Base-by-base conservation (phyloP, 2,888 invertebrate species). In the Pterobdella sp. region DNA sequence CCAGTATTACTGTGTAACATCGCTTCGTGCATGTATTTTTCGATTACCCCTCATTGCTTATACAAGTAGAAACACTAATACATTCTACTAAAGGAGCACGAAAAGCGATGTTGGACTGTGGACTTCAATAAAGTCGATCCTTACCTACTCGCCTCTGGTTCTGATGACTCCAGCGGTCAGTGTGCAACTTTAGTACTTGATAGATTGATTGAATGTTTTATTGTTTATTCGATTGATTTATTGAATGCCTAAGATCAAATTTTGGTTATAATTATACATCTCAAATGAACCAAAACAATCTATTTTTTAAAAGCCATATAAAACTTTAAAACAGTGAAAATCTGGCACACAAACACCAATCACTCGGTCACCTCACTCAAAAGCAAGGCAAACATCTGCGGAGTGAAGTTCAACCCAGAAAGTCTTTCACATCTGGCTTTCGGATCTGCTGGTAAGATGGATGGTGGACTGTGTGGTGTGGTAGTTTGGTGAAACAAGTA, bases 101-200 rank as follows among this genome's bases (percentile, higher is more conserved):
- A 94, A 84, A 94, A 94, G 83, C 87, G 94, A 65, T 93, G 93
- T 83, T 95, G 95, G 94, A 92, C 92, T 78, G 94, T 95, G 52
- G 93, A 94, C 85, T 95, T 94, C 85, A 94, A 93, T 84, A 88
- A 90, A 78, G 90, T 92, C 35, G 94, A 95, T 83, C 92, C 93
- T 22, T 88, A 92, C 34, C 85, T 94, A 63, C 88, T 95, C 74
- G 94, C 94, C 0, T 93, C 93, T 0, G 94, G 93, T 0, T 92
- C 92, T 0, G 94, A 94, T 84, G 94, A 94, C 85, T 90, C 92
- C 1, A 88, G 91, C 81, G 85, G 85, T 84, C 75, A 68, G 66
- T 22, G 35, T n/a, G 1, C 56, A n/a, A 22, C 1, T 56, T 26
- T 22, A 56, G 56, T 56, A 56, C 26, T 26, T 22, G 26, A n/a